Base-by-base conservation (phyloP, 2,888 invertebrate genomes). In the Drosophila limbata region DNA sequence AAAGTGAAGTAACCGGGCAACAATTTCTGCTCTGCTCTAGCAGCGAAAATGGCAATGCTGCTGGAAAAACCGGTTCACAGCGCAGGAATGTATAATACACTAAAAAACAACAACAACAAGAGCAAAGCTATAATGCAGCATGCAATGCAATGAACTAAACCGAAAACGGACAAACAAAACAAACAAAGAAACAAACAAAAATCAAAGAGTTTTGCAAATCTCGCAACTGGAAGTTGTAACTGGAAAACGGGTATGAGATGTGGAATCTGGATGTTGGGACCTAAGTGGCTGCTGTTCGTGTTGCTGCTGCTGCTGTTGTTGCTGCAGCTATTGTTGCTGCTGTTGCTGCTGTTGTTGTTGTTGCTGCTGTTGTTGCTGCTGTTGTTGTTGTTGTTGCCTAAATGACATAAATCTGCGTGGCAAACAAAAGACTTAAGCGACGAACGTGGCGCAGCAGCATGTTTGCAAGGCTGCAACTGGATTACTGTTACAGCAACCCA, bases 401-500 rank as follows among this genome's bases (percentile, higher is more conserved):
- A 78, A 82, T 84, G 81, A 84, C 86, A 86, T 75, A 81, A 78
- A 84, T 81, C 84, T 81, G 80, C 72, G 73, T 78, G 81, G 81
- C 79, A 81, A 82, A 85, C 87, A 84, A 87, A 87, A 85, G 87
- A 85, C 85, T 85, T 69, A 85, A 69, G 85, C 85, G 78, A 84
- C 87, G 71, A 85, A 85, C 85, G 83, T 77, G 88, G 70, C 67
- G 60, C 67, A 69, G 44, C 44, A 19, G 80, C 69, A 62, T 51
- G 63, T 62, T 72, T 52, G 68, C 66, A 45, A 61, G 80, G 52
- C 79, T 76, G 82, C 88, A 82, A 82, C 85, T 82, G 82, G 85
- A 87, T 88, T 82, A 82, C 88, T 84, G 82, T 87, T 84, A 84
- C 73, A 87, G 68, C 3, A 15, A 44, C 55, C 77, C 53, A 60